These are phyloP conservation scores for Aegypius monachus DNA, from an alignment of 2,113 vertebrate species.

Conservation along the genomic window DNA sequence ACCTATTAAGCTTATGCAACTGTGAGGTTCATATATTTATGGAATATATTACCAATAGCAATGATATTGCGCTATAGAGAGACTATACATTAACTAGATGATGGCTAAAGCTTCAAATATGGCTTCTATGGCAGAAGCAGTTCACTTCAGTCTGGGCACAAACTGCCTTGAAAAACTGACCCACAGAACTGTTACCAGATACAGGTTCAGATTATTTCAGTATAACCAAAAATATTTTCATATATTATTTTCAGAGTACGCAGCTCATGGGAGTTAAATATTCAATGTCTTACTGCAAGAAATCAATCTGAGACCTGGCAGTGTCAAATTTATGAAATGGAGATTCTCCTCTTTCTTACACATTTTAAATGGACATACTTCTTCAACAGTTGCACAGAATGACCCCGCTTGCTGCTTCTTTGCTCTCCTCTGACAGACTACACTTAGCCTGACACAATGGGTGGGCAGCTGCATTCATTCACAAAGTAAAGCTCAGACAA, in stretches of 20 bases:
- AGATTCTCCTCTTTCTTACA: background rate
- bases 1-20: background rate
- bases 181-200: background rate
- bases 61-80: background rate
- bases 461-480: background rate
- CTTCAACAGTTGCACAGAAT: background rate
- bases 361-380: background rate
- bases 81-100: background rate
- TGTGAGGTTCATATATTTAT: background rate
- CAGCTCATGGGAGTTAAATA: background rate
- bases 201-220: background rate
- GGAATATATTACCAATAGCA: background rate
- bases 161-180: background rate
- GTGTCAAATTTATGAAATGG: background rate
- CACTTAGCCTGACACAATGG: background rate
- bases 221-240: background rate
- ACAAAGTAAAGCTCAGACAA: background rate
- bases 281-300: background rate
- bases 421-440: background rate
- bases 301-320: background rate
- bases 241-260: background rate
- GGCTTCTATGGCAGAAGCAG: background rate
- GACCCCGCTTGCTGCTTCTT: background rate
- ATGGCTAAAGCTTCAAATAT: background rate
- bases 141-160: background rate